Evolutionary conservation across 1,140 invertebrate species (phyloP).

Genomic region (Neotoxoptera formosana): DNA sequence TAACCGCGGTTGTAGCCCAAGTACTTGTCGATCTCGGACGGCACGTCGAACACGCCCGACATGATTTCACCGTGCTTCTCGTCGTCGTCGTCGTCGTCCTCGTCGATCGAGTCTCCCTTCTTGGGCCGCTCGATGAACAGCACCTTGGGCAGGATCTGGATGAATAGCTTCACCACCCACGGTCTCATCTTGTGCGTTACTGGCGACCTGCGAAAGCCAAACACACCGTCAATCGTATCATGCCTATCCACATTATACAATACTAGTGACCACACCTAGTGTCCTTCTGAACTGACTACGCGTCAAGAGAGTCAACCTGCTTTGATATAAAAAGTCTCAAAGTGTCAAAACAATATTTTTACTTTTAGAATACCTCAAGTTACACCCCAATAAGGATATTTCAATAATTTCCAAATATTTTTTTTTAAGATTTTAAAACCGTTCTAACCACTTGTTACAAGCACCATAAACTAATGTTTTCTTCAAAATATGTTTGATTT

Average conservation of each 20-base stretch:
- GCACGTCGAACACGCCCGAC: slow-evolving; percentile 74
- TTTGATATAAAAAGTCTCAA: no score
- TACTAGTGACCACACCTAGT: background rate
- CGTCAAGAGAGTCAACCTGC: no score
- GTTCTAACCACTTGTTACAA: no score
- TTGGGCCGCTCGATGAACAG: slow-evolving; percentile 84
- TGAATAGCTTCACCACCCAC: slow-evolving; percentile 89
- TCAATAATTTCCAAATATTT: no score
- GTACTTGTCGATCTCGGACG: slow-evolving; percentile 76
- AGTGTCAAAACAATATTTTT: no score
- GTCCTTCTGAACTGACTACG: background rate
- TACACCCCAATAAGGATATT: no score
- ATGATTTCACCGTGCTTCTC: slow-evolving; percentile 70
- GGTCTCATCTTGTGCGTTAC: slow-evolving; percentile 94
- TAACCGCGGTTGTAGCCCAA: slow-evolving; percentile 70
- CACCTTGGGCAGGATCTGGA: slow-evolving; percentile 85
- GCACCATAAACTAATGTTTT: no score
- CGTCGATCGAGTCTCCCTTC: slow-evolving; percentile 74
- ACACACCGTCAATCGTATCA: background rate
- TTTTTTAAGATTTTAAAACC: no score
- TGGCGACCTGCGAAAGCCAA: slow-evolving; percentile 70
- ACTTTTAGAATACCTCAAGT: no score
- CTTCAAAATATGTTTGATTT: no score
- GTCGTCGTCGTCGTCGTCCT: slow-evolving; percentile 64
- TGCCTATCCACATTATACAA: background rate